Base-by-base conservation (phyloP, 2,888 invertebrate genomes). In the Ophion obscuratus region DNA sequence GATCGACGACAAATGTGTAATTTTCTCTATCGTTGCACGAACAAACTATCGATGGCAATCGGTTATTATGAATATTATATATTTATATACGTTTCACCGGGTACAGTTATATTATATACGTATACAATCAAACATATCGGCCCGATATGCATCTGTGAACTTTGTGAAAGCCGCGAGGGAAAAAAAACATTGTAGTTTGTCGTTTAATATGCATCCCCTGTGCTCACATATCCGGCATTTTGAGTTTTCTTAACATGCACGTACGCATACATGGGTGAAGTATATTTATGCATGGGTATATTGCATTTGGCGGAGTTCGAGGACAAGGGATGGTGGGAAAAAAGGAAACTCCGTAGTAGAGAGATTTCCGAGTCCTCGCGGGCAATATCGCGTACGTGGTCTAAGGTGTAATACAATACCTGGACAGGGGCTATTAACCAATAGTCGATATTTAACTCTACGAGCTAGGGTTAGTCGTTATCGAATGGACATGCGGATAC, bases 131-230 rank as follows among this genome's bases (percentile, higher is more conserved):
- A 11, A 61, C 61, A 75, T 40, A 57, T 75, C 68, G 70, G 66
- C 78, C 62, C 59, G 77, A 66, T 76, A 80, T 80, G 85, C 76
- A 73, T 76, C 61, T 83, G 66, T 79, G 71, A 53, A 64, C 79
- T 71, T 80, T 62, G 70, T 36, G 75, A 79, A 76, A 82, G 31
- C 59, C 67, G 10, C 73, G 3, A 20, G 6, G n/a, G 31, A 27
- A 53, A 24, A 20, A 74, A 24, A 71, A 31, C 20, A 5, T 57
- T 67, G 31, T 40, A 76, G 47, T 20, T n/a, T 14, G 74, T 76
- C 71, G 27, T 79, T 79, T 73, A 67, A 80, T 76, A 80, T 71
- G 31, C 71, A 61, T 64, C 74, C 40, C 47, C 20, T 24, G 47
- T 20, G 20, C n/a, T 70, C 24, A 2, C 17, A 31, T 44, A 71